Evolutionary conservation across 2,888 invertebrate genomes (phyloP).

Genomic region (Argynnis bischoffii): DNA sequence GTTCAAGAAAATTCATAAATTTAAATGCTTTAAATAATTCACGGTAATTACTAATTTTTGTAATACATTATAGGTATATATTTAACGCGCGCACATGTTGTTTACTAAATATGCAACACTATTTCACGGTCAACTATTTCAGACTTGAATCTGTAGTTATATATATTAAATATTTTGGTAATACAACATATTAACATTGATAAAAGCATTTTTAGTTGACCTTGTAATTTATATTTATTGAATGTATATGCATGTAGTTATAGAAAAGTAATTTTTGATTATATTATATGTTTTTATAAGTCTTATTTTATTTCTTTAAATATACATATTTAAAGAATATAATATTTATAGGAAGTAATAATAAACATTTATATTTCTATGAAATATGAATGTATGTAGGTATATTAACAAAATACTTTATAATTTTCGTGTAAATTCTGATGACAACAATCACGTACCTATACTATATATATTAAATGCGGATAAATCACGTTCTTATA

Average conservation of each 20-base stretch:
- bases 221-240: background rate
- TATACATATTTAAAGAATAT: too few species aligned
- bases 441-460: too few species aligned
- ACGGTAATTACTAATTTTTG: background rate
- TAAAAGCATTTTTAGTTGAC: background rate
- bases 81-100: background rate
- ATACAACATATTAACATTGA: background rate
- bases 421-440: too few species aligned
- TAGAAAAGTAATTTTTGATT: background rate
- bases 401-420: too few species aligned
- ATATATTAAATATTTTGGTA: background rate
- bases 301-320: too few species aligned
- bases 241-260: background rate
- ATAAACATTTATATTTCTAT: too few species aligned
- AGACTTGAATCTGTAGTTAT: background rate
- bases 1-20: too few species aligned
- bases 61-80: background rate
- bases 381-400: too few species aligned
- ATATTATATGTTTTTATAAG: background rate
- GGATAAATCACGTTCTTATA: too few species aligned
- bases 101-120: background rate
- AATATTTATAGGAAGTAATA: too few species aligned
- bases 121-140: conserved; percentile 11
- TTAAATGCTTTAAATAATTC: background rate
- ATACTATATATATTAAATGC: too few species aligned